Conservation (phyloP, 2,113 vertebrate genomes). For the Melanostigma gelatinosum region DNA sequence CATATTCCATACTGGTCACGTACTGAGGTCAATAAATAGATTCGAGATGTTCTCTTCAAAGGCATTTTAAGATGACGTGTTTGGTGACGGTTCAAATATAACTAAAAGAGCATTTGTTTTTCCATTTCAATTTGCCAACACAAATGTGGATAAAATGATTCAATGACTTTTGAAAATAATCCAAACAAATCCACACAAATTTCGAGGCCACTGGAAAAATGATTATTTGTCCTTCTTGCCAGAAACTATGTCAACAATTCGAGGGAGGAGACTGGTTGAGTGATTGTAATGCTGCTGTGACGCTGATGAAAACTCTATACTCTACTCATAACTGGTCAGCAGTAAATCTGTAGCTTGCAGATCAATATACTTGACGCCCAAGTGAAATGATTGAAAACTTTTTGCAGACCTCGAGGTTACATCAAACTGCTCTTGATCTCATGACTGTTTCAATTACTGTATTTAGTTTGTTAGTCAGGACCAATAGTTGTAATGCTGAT, state of each 20-base stretch:
- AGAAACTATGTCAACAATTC: conserved; percentile 16
- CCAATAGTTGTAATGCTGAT: background rate
- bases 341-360: no score
- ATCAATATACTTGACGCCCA: no score
- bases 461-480: no score
- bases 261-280: background rate
- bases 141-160: background rate
- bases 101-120: background rate
- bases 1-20: background rate
- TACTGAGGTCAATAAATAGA: background rate
- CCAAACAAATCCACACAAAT: conserved; percentile 8
- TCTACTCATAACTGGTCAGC: no score
- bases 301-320: background rate
- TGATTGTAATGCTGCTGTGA: background rate
- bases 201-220: background rate
- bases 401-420: no score
- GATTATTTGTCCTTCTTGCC: conserved; percentile 1
- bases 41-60: background rate
- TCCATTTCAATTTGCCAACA: background rate
- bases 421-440: no score
- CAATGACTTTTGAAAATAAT: conserved; percentile 16
- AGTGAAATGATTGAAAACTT: no score
- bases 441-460: no score
- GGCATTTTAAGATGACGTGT: background rate
- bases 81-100: background rate